Conservation (phyloP, 2,797 vertebrate species). For the Lagorchestes hirsutus region DNA sequence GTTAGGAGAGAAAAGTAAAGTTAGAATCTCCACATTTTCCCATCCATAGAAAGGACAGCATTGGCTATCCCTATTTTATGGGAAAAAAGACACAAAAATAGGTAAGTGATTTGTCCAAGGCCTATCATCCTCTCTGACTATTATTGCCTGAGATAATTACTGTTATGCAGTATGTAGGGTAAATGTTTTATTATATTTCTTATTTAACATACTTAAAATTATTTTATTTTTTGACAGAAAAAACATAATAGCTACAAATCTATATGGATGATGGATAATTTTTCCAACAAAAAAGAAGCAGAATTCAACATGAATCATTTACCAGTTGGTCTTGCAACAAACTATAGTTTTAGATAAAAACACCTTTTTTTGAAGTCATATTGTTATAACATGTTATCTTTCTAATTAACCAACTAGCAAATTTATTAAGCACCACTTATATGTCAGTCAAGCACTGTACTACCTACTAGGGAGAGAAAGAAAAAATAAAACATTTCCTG, state of each 20-base stretch:
- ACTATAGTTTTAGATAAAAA: not conserved
- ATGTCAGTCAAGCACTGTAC: not conserved
- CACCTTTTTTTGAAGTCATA: not conserved
- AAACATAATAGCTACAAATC: not conserved
- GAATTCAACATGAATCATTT: not conserved
- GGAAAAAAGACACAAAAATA: slow-evolving; percentile 10
- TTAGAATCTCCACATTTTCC: not conserved
- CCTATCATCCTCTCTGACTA: not conserved
- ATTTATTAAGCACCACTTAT: not conserved
- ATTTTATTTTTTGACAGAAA: slow-evolving; percentile 37
- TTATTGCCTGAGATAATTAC: not conserved
- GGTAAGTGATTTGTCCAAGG: slow-evolving; percentile 14
- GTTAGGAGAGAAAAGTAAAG: not conserved
- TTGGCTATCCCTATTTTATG: slow-evolving; percentile 10
- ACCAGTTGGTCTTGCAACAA: not conserved
- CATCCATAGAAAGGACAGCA: not conserved
- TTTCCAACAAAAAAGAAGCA: not conserved
- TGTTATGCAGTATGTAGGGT: not conserved
- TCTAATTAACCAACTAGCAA: not conserved
- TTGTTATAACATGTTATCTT: not conserved
- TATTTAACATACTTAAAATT: not conserved
- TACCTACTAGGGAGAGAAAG: not conserved
- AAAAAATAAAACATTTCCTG: not conserved
- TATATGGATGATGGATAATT: not conserved
- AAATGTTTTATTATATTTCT: slow-evolving; percentile 12